Conservation (phyloP, 2,888 invertebrate genomes). For the Heliothis peltigera region DNA sequence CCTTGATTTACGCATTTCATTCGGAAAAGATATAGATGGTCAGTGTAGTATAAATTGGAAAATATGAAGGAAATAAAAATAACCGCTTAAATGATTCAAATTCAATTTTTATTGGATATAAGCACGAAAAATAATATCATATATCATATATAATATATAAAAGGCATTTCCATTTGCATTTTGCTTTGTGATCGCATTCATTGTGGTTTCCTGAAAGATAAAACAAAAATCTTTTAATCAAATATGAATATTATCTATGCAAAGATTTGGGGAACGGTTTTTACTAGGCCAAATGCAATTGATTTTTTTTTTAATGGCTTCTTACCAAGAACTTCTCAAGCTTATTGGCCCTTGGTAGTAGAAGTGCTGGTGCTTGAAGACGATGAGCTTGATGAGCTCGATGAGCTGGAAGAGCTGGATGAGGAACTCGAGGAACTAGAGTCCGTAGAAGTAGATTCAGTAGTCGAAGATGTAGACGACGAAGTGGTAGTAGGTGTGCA, state of each 20-base stretch:
- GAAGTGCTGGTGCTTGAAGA: slow-evolving; percentile 1
- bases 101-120: slow-evolving; percentile 35
- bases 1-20: background rate
- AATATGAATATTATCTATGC: background rate
- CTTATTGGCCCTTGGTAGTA: slow-evolving; percentile 6
- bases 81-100: slow-evolving; percentile 11
- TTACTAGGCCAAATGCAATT: too few relatives aligned
- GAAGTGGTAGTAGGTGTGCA: slow-evolving; percentile 62
- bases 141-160: slow-evolving; percentile 14
- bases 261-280: too few relatives aligned
- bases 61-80: slow-evolving; percentile 4
- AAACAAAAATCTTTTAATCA: background rate
- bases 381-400: slow-evolving; percentile 12
- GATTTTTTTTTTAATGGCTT: too few relatives aligned
- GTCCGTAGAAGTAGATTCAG: slow-evolving; percentile 36
- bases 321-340: slow-evolving; percentile 32
- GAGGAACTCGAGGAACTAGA: slow-evolving; percentile 45
- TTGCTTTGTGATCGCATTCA: slow-evolving; percentile 3
- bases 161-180: slow-evolving; percentile 25
- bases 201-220: slow-evolving; percentile 22
- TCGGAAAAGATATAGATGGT: background rate
- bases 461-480: slow-evolving; percentile 27
- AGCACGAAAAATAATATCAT: slow-evolving; percentile 19
- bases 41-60: too few relatives aligned
- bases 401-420: slow-evolving; percentile 21